Evolutionary conservation across 1,140 invertebrate genomes (phyloP).

Genomic region (Chelonus insularis): DNA sequence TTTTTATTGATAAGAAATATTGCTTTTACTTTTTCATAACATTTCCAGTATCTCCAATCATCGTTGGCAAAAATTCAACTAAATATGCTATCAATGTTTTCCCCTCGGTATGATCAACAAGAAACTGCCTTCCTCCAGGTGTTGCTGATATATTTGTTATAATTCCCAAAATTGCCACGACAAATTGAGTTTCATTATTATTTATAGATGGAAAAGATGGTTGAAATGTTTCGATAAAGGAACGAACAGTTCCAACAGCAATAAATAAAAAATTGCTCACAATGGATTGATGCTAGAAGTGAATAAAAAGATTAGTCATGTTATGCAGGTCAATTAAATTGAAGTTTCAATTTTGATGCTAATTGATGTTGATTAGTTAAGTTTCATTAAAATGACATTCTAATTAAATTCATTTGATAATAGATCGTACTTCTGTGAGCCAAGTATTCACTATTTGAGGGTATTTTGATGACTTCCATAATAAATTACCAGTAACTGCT

Average conservation of each 20-base stretch:
- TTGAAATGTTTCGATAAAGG: constrained; percentile 54
- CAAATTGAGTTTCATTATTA: constrained; percentile 51
- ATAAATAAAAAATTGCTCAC: constrained; percentile 51
- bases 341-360: background rate
- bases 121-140: constrained; percentile 49
- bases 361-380: background rate
- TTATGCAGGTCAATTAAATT: no score
- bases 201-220: constrained; percentile 44
- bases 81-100: constrained; percentile 46
- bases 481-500: constrained; percentile 47
- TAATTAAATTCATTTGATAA: background rate
- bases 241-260: constrained; percentile 47
- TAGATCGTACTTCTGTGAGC: constrained; percentile 42
- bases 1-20: background rate
- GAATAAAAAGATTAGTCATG: background rate
- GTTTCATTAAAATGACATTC: background rate
- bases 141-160: constrained; percentile 52
- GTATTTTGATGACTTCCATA: constrained; percentile 51
- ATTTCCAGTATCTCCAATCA: constrained; percentile 42
- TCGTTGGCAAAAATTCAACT: constrained; percentile 37
- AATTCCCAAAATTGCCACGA: constrained; percentile 51
- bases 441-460: constrained; percentile 45
- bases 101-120: constrained; percentile 47
- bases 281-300: constrained; percentile 46
- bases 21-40: constrained; percentile 32